These are phyloP conservation scores for Amphimallon solstitiale DNA, from an alignment of 2,888 invertebrate species.

Conservation along the genomic window DNA sequence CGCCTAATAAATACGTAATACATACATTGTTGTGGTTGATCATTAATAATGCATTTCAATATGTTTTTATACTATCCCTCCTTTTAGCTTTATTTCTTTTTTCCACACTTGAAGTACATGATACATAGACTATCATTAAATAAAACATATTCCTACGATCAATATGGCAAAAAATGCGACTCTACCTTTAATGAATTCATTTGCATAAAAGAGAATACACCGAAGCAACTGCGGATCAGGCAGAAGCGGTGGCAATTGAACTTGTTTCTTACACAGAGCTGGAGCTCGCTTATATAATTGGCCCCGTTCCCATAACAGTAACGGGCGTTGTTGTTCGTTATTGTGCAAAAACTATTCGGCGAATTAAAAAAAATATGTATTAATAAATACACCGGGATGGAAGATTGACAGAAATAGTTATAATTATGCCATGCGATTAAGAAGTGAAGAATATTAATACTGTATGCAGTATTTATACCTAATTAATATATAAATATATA, in stretches of 20 bases:
- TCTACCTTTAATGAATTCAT: constrained; percentile 35
- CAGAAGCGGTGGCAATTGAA: constrained; percentile 14
- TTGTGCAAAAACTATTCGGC: neutral
- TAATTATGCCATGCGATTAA: too few species aligned
- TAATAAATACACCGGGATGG: neutral
- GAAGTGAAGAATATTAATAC: too few species aligned
- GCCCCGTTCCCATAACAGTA: constrained; percentile 46
- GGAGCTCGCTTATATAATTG: constrained; percentile 41
- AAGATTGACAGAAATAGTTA: neutral
- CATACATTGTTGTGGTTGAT: too few species aligned
- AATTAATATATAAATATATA: too few species aligned
- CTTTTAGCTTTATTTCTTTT: too few species aligned
- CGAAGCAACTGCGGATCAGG: neutral
- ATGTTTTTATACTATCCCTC: too few species aligned
- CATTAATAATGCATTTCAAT: too few species aligned
- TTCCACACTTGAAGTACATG: too few species aligned
- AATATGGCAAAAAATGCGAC: constrained; percentile 6
- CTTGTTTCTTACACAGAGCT: constrained; percentile 8
- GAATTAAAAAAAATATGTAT: neutral
- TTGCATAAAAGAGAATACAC: constrained; percentile 35
- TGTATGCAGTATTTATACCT: too few species aligned
- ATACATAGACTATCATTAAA: neutral
- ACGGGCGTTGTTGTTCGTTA: neutral
- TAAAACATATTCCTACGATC: neutral
- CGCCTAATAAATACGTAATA: too few species aligned